Percentiles rank a stretch among this genome's conserved stretches.
These are phyloP conservation scores for Nipponacmea schrenckii DNA, from an alignment of 2,888 invertebrate genomes.

Conservation along the genomic window DNA sequence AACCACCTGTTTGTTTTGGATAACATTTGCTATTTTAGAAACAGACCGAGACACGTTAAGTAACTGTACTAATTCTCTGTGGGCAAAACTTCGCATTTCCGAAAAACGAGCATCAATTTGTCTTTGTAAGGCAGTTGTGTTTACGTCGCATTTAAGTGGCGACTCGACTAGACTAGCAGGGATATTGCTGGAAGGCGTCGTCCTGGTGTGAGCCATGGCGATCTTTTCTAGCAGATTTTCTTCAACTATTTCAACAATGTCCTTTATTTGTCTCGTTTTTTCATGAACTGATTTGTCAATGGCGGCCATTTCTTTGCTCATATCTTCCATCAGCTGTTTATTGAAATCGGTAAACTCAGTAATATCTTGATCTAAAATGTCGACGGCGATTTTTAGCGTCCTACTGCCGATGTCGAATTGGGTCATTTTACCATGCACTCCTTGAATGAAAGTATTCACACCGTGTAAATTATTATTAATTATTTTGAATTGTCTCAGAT, in stretches of 20 bases:
- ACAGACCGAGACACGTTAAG: background rate
- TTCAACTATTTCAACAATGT: constrained; percentile 10
- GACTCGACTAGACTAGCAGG: constrained; percentile 7
- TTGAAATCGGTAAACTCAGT: constrained; percentile 39
- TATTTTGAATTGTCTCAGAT: constrained; percentile 49
- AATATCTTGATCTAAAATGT: constrained; percentile 40
- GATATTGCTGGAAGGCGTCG: constrained; percentile 14
- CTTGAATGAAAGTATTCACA: constrained; percentile 40
- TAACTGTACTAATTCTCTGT: constrained; percentile 20
- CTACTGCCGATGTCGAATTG: constrained; percentile 39
- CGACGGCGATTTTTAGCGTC: constrained; percentile 35
- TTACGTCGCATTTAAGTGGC: constrained; percentile 21
- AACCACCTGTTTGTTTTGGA: background rate
- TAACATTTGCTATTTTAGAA: constrained; percentile 12
- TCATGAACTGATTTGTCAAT: background rate
- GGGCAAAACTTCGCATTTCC: constrained; percentile 20
- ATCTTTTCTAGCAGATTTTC: constrained; percentile 16
- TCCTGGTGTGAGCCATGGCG: background rate
- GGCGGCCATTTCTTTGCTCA: constrained; percentile 27
- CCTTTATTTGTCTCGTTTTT: constrained; percentile 3
- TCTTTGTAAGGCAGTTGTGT: constrained; percentile 18
- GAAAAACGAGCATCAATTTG: constrained; percentile 27
- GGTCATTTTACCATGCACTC: constrained; percentile 37
- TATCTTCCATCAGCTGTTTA: constrained; percentile 43
- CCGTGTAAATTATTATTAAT: constrained; percentile 48